phyloP scores from a whole-genome alignment of 2,113 vertebrate genomes.

The Oreotragus oreotragus region DNA sequence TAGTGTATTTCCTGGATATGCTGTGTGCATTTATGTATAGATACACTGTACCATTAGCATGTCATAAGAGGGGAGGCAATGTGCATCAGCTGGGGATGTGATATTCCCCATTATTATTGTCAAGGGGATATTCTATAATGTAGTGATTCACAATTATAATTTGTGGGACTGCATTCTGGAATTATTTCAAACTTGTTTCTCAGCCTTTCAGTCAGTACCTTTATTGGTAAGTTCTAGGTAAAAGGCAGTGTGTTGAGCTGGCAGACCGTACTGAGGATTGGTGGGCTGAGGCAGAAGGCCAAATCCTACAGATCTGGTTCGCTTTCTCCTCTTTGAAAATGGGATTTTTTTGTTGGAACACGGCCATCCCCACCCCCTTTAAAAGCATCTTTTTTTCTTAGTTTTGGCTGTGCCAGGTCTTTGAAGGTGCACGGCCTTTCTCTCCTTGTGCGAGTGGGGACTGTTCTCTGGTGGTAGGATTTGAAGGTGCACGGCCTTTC shows the following conservation, averaged over 20 bases:
- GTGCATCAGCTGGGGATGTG: neutral
- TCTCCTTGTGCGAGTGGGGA: neutral
- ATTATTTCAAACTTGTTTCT: neutral
- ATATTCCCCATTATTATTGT: neutral
- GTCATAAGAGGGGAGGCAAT: neutral
- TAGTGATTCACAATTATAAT: neutral
- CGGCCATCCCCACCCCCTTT: accelerated
- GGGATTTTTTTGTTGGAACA: neutral
- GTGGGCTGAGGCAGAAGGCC: neutral
- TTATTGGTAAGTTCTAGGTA: neutral
- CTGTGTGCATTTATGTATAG: accelerated
- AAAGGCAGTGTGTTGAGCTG: neutral
- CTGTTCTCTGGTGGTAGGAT: neutral
- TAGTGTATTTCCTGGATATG: neutral
- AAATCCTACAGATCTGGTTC: neutral
- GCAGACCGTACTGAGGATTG: neutral
- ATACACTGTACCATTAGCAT: neutral
- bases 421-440: neutral
- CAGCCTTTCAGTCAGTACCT: neutral
- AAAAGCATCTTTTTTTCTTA: neutral
- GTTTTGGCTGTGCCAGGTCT: neutral
- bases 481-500: neutral
- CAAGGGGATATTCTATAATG: neutral
- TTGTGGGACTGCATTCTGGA: neutral
- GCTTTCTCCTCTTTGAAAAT: neutral